Percentiles rank a stretch among this genome's conserved stretches.
Conservation (phyloP, 1,140 invertebrate species). For the Drosophila sechellia region DNA sequence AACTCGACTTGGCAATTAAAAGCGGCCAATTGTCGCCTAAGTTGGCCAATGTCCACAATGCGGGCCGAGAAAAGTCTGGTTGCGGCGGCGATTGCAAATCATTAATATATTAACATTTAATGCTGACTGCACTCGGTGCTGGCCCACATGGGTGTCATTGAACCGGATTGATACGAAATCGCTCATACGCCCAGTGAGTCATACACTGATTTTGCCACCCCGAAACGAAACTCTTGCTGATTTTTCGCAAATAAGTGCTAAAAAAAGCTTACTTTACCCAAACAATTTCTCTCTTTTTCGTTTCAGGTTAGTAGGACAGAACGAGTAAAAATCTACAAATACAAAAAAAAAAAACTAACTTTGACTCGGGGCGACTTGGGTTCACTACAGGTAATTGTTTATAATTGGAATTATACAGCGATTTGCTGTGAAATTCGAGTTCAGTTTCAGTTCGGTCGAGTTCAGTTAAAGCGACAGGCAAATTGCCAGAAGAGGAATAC, state of each 20-base stretch:
- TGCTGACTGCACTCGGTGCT: slow-evolving; percentile 25
- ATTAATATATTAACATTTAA: slow-evolving; percentile 76
- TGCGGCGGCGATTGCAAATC: slow-evolving; percentile 58
- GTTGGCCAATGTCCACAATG: slow-evolving; percentile 55
- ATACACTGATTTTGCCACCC: slow-evolving; percentile 33
- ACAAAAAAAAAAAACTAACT: slow-evolving; percentile 22
- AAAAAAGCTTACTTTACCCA: slow-evolving; percentile 50
- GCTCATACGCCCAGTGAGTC: slow-evolving; percentile 53
- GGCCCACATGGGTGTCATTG: slow-evolving; percentile 65
- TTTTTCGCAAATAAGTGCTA: slow-evolving; percentile 72
- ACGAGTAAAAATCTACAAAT: slow-evolving; percentile 4
- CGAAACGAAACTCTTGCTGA: slow-evolving; percentile 24
- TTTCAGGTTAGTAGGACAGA: slow-evolving; percentile 72
- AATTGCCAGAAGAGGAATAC: slow-evolving; percentile 52
- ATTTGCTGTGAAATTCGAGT: slow-evolving; percentile 75
- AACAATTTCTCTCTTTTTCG: slow-evolving; percentile 62
- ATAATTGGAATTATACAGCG: slow-evolving; percentile 71
- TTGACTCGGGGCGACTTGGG: slow-evolving; percentile 51
- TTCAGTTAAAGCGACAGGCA: slow-evolving; percentile 43
- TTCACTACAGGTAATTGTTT: slow-evolving; percentile 69
- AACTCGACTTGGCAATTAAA: slow-evolving; percentile 68
- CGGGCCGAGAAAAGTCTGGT: slow-evolving; percentile 55
- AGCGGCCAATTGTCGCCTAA: slow-evolving; percentile 69
- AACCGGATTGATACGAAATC: slow-evolving; percentile 46
- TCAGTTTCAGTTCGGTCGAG: slow-evolving; percentile 37